Conservation (phyloP, 2,113 vertebrate genomes). For the Camelus bactrianus region DNA sequence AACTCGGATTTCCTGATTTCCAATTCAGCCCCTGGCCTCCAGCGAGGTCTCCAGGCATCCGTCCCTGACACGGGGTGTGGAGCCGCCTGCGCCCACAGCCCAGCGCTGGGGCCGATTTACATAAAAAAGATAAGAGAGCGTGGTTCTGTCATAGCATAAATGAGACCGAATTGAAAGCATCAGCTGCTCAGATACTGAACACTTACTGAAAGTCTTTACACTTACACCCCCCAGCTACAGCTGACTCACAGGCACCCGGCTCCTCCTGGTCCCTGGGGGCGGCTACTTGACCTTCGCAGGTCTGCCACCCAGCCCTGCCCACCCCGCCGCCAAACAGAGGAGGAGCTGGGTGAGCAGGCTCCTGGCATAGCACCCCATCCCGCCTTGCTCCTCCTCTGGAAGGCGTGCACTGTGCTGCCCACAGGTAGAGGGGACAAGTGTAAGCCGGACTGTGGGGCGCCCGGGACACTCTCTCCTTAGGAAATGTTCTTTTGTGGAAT, state of each 20-base stretch:
- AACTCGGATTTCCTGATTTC: not conserved
- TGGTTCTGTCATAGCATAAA: not conserved
- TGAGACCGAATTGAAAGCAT: not conserved
- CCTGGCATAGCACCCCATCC: accelerated
- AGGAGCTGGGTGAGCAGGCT: not conserved
- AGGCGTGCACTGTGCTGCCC: not conserved
- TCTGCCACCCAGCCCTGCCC: not conserved
- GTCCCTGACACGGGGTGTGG: not conserved
- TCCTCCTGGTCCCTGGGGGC: too few relatives aligned
- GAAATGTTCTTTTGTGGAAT: not conserved
- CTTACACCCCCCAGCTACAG: too few relatives aligned
- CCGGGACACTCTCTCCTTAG: accelerated
- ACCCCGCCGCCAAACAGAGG: not conserved
- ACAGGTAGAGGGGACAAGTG: too few relatives aligned
- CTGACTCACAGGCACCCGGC: accelerated
- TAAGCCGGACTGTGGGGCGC: not conserved
- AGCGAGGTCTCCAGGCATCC: not conserved
- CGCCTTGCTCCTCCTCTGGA: accelerated
- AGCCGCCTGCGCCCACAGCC: not conserved
- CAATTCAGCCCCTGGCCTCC: not conserved
- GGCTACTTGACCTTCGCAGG: not conserved
- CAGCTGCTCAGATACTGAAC: not conserved
- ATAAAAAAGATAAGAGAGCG: not conserved
- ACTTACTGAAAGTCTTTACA: too few relatives aligned
- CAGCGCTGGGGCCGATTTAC: not conserved